Evolutionary conservation across 2,113 vertebrate genomes (phyloP), one percentile per base, ranked within the genome.

Genomic region (Terrapene triunguis): DNA sequence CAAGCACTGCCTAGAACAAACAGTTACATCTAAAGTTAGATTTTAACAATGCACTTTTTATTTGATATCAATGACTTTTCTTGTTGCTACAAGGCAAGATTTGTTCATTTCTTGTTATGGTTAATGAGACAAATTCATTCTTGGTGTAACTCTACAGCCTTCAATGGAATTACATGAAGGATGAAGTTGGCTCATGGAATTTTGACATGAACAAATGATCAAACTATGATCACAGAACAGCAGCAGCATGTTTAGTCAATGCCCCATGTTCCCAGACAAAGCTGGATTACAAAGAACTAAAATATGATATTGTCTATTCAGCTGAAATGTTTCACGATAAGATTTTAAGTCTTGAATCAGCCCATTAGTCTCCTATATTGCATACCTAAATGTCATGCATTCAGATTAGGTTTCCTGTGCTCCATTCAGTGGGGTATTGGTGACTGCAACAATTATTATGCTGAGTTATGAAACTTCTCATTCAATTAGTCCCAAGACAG

Each of bases 1-100:
- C 95, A 98, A 96, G 92, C 89, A 91, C 94, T 97, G 95, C 97
- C 98, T 98, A 98, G 93, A 98, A 99, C 85, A 98, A 98, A 98
- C 38, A 98, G 96, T 98, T 94, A 97, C n/a, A 55, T 48, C 62
- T 96, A 91, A 57, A 47, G 44, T 98, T 96, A 96, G 47, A 12
- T 80, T 62, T 93, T 95, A 94, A 94, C 81, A 92, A 94, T 13
- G 85, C 76, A 92, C 55, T 92, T 91, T 51, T 76, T 24, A 48
- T 51, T 89, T 95, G 35, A 13, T 92, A 32, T 87, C 65, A 50
- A 17, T 55, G 27, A 74, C 84, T 62, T 35, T 89, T 25, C 42
- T 83, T 91, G 65, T 50, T 89, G 13, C 80, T 91, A 85, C 1
- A 6, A 47, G 78, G 54, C n/a, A 55, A 83, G 32, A 54, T 35